A percentile compares a stretch with the other conserved stretches of the same genome.
phyloP scores from a whole-genome alignment of 1,140 invertebrate genomes.

The Trialeurodes vaporariorum region DNA sequence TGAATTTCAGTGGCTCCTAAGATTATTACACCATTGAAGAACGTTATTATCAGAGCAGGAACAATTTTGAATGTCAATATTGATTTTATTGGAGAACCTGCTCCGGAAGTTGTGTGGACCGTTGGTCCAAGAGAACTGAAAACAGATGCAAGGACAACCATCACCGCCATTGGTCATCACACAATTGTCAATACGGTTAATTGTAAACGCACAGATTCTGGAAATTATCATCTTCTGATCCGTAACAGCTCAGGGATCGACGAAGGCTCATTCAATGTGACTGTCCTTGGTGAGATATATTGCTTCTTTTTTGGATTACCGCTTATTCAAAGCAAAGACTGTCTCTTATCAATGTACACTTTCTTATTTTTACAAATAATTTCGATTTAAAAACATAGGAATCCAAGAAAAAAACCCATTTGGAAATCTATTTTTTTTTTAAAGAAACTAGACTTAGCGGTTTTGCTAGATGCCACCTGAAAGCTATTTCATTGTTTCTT shows the following conservation, averaged over 20 bases:
- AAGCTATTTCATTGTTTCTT: too few relatives aligned
- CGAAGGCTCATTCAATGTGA: constrained; percentile 77
- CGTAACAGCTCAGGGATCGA: constrained; percentile 82
- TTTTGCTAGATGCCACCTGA: too few relatives aligned
- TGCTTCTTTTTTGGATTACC: background rate
- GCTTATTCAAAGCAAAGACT: background rate
- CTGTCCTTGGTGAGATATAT: constrained; percentile 51
- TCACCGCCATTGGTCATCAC: constrained; percentile 80
- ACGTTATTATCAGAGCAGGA: constrained; percentile 81
- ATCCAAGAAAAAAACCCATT: too few relatives aligned
- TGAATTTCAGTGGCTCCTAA: constrained; percentile 64
- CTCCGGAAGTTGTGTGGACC: constrained; percentile 76
- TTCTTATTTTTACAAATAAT: too few relatives aligned
- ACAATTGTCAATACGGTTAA: constrained; percentile 85
- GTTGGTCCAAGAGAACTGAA: constrained; percentile 56
- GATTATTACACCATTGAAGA: constrained; percentile 77
- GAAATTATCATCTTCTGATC: constrained; percentile 63
- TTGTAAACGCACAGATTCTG: constrained; percentile 70
- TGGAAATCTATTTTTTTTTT: too few relatives aligned
- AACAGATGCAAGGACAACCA: constrained; percentile 61
- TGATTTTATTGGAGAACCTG: constrained; percentile 82
- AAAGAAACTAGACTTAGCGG: too few relatives aligned
- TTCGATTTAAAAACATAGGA: too few relatives aligned
- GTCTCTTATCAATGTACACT: too few relatives aligned
- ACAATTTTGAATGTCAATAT: constrained; percentile 86